Conservation (phyloP, 1,140 invertebrate species). For the Psilanteris sp. region DNA sequence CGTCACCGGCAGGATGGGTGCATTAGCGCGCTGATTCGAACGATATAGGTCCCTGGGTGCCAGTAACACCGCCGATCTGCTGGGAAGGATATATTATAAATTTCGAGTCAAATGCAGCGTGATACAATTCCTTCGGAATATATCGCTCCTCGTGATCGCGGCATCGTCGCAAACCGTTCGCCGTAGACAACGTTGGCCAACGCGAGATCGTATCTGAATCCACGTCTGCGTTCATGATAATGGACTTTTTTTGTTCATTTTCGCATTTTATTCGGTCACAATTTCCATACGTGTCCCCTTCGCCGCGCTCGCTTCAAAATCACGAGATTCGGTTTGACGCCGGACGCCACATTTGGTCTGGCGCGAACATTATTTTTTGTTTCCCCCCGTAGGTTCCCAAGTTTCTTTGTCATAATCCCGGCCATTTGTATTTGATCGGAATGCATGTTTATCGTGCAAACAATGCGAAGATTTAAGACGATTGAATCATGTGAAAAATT, state of each 20-base stretch:
- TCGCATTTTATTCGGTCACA: constrained; percentile 38
- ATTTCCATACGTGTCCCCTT: constrained; percentile 11
- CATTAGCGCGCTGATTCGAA: constrained; percentile 63
- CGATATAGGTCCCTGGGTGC: constrained; percentile 61
- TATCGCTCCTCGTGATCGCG: constrained; percentile 57
- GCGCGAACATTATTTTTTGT: constrained; percentile 10
- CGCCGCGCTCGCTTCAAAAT: neutral
- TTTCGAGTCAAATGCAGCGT: constrained; percentile 74
- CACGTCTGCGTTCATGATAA: constrained; percentile 52
- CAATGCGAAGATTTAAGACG: constrained; percentile 19
- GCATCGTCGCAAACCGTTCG: constrained; percentile 55
- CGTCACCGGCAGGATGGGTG: constrained; percentile 54
- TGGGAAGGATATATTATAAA: constrained; percentile 70
- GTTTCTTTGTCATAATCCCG: constrained; percentile 3
- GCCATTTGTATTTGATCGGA: constrained; percentile 24
- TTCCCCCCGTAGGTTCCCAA: neutral
- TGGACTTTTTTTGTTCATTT: constrained; percentile 47
- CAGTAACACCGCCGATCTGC: constrained; percentile 57
- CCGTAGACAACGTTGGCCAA: constrained; percentile 40
- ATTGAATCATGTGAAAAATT: constrained; percentile 40
- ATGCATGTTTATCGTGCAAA: constrained; percentile 10
- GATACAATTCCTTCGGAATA: constrained; percentile 68
- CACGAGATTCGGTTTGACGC: constrained; percentile 1
- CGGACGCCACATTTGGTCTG: no score
- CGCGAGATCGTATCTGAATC: constrained; percentile 38